Base-by-base conservation (phyloP, 2,113 vertebrate genomes). In the Crotalus viridis region DNA sequence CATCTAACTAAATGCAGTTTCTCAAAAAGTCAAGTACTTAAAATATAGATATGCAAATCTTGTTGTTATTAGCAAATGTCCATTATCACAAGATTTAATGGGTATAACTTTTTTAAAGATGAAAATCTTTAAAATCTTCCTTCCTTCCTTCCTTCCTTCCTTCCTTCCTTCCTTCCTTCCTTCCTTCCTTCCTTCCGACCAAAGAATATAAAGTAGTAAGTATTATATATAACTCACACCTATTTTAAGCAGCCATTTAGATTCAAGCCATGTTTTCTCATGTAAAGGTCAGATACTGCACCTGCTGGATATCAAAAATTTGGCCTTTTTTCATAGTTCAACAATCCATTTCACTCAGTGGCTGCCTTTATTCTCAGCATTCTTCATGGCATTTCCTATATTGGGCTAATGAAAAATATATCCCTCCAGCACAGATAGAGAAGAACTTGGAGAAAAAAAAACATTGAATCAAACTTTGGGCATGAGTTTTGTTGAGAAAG, bases 211-310 rank as follows among this genome's bases (percentile, higher is more conserved):
- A 90, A 90, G 59, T 90, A 15, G 43, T 39, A 43, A 85, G 7
- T 56, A 90, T 90, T 85, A 92, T 87, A 74, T 94, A 87, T 94
- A 92, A 88, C 57, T 52, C 74, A 93, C n/a, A 87, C 22, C 85
- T 88, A 69, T 89, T 92, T 94, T 87, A 92, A 91, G 87, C 51
- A 81, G 85, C 81, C 89, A 92, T 92, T 94, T 69, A 87, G 85
- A 90, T 90, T 81, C 85, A 51, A 74, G 54, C 51, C 21, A 28
- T 88, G 85, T 90, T 90, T 90, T 69, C 59, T 55, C 28, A 51
- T 69, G 90, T 86, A 94, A 94, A 94, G 90, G 93, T 94, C 88
- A 94, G 90, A 64, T 28, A 89, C 90, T 90, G 93, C 91, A 88
- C 91, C 93, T 90, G 91, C 89, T 88, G 59, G 91, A 57, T 89